Percentiles rank a stretch among this genome's conserved stretches.
These are phyloP conservation scores for Chondrilla cf. caribensis DNA, from an alignment of 37 sponge, comb jelly and placozoan genomes.

Conservation along the genomic window DNA sequence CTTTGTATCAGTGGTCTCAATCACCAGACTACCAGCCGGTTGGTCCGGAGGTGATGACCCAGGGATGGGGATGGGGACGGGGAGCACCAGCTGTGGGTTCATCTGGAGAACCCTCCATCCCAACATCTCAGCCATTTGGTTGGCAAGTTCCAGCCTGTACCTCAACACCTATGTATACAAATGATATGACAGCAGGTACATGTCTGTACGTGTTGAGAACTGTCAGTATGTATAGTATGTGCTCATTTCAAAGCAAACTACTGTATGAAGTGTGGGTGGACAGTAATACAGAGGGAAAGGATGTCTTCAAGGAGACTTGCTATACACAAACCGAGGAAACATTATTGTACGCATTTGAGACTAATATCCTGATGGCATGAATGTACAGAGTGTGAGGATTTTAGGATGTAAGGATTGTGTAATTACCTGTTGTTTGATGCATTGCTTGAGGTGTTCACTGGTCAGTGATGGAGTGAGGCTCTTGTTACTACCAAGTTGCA, in stretches of 20 bases:
- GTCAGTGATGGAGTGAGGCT: background rate
- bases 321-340: no score
- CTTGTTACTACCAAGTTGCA: slow-evolving; percentile 3
- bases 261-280: no score
- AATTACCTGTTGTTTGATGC: slow-evolving; percentile 15
- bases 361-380: no score
- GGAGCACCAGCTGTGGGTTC: slow-evolving; percentile 23
- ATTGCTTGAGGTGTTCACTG: slow-evolving; percentile 4
- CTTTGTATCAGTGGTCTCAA: slow-evolving; percentile 51
- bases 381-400: no score
- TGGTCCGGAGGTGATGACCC: background rate
- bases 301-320: no score
- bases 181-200: background rate
- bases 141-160: slow-evolving; percentile 25
- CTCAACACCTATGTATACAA: slow-evolving; percentile 35
- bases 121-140: slow-evolving; percentile 10
- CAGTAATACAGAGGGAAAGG: no score
- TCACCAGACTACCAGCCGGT: slow-evolving; percentile 33
- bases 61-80: slow-evolving; percentile 18
- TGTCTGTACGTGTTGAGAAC: background rate
- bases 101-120: slow-evolving; percentile 48
- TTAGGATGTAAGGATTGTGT: no score
- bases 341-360: no score
- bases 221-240: background rate
- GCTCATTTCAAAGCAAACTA: background rate